Percentiles rank a stretch among this genome's conserved stretches.
These are phyloP conservation scores for Petroica traversi DNA, from an alignment of 2,113 vertebrate genomes.

Conservation along the genomic window DNA sequence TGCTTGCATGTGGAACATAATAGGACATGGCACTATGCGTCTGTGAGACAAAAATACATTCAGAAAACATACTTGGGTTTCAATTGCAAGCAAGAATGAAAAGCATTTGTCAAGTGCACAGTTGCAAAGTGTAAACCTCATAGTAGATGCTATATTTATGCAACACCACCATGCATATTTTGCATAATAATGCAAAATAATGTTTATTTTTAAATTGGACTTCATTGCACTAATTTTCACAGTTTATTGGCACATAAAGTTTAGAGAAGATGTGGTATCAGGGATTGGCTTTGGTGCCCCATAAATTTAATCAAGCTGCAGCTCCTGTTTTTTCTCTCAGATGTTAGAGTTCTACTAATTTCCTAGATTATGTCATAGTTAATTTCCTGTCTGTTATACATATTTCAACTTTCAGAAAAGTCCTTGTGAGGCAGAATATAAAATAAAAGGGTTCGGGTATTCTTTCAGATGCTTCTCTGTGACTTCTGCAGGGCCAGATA, in stretches of 20 bases:
- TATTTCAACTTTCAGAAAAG: not conserved
- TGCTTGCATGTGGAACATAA: conserved; percentile 8
- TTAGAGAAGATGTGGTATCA: not conserved
- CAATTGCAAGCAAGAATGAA: conserved; percentile 14
- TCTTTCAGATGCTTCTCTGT: not conserved
- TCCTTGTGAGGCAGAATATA: not conserved
- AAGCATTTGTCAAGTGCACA: not conserved
- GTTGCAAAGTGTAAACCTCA: not conserved
- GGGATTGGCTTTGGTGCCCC: not conserved
- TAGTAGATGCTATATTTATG: not conserved
- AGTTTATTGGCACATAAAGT: not conserved
- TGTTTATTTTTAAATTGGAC: conserved; percentile 4
- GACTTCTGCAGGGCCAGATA: not conserved
- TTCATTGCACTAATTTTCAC: not conserved
- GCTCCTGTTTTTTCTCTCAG: not conserved
- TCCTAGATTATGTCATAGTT: not conserved
- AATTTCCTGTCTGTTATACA: not conserved
- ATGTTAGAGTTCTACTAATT: not conserved
- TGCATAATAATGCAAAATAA: not conserved
- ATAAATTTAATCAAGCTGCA: not conserved
- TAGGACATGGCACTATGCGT: not conserved
- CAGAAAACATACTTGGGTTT: conserved; percentile 1
- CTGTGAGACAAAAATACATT: conserved; percentile 36
- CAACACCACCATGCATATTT: not conserved
- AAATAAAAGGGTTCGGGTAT: not conserved